These are phyloP conservation scores for Acromyrmex charruanus DNA, from an alignment of 1,140 invertebrate genomes.

Conservation along the genomic window DNA sequence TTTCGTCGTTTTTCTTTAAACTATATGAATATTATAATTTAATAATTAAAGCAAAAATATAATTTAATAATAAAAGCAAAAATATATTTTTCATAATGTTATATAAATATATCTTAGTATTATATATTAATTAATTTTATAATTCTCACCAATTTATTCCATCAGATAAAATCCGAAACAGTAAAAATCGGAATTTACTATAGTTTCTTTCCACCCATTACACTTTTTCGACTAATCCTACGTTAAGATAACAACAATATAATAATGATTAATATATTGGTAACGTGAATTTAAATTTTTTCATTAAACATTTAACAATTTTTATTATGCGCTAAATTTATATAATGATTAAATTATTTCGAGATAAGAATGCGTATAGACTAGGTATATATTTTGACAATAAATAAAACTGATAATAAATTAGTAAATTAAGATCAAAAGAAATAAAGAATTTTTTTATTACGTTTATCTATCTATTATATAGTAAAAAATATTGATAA, in stretches of 20 bases:
- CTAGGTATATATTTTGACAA: background rate
- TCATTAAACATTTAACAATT: constrained; percentile 5
- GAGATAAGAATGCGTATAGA: background rate
- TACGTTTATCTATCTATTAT: background rate
- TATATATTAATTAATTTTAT: too few relatives aligned
- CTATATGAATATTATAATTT: too few relatives aligned
- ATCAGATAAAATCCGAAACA: too few relatives aligned
- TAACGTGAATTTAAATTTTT: background rate
- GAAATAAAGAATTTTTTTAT: background rate
- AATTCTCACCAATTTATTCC: too few relatives aligned
- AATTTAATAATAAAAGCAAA: too few relatives aligned
- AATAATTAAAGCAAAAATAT: too few relatives aligned
- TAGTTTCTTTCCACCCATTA: too few relatives aligned
- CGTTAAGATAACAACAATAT: background rate
- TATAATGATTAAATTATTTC: background rate
- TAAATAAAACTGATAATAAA: background rate
- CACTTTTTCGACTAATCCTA: too few relatives aligned
- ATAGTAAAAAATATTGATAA: background rate
- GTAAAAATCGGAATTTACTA: too few relatives aligned
- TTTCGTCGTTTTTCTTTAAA: too few relatives aligned
- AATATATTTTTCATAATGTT: too few relatives aligned
- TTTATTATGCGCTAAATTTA: background rate
- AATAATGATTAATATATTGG: background rate
- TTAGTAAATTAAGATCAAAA: background rate
- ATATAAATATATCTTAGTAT: too few relatives aligned